Conservation (phyloP, 2,113 vertebrate species). For the Corythornis cristatus region DNA sequence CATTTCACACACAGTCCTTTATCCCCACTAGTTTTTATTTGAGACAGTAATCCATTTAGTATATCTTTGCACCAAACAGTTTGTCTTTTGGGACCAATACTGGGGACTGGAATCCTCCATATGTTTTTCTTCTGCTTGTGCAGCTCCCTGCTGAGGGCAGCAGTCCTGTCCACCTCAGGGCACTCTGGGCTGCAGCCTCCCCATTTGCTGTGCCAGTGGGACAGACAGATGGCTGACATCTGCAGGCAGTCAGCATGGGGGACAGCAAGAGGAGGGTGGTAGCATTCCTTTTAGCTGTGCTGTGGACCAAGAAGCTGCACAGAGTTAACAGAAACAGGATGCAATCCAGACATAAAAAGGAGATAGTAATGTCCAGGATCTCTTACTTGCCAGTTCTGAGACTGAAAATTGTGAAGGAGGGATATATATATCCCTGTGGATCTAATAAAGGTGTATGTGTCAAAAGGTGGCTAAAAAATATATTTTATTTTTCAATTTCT, state of each 20-base stretch:
- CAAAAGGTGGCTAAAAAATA: background rate
- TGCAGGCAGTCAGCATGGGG: background rate
- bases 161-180: background rate
- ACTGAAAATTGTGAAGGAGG: background rate
- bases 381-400: background rate
- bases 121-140: background rate
- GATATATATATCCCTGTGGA: background rate
- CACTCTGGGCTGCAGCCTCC: background rate
- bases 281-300: background rate
- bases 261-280: fast-evolving
- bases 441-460: background rate
- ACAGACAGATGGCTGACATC: background rate
- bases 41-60: background rate
- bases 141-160: background rate
- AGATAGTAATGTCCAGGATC: background rate
- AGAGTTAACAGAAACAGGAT: background rate
- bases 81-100: fast-evolving
- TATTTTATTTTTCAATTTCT: background rate
- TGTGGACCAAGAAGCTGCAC: background rate
- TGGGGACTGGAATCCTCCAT: background rate
- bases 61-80: background rate
- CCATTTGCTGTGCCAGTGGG: fast-evolving
- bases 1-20: fast-evolving
- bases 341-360: background rate
- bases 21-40: background rate